A percentile compares a stretch with the other conserved stretches of the same genome.
phyloP scores from a whole-genome alignment of 2,797 vertebrate species.

The Anguilla obscura region DNA sequence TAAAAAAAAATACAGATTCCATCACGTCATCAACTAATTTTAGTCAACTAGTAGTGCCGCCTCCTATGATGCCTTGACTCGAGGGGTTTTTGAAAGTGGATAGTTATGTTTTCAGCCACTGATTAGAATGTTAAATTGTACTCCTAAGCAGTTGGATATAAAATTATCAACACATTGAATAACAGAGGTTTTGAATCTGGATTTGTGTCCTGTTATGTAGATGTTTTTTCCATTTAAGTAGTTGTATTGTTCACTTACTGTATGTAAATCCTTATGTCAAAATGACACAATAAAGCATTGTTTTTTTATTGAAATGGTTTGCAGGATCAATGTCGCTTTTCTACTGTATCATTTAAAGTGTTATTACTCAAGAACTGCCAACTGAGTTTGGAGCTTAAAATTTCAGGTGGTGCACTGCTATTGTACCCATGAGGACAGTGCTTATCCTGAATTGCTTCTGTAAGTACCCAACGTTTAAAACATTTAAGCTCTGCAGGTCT shows the following conservation, averaged over 20 bases:
- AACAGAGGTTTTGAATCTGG: not conserved
- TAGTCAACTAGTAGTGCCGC: not conserved
- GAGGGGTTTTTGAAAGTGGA: not conserved
- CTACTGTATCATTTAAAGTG: not conserved
- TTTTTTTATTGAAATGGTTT: not conserved
- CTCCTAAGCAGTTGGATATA: not conserved
- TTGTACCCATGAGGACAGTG: too few relatives aligned
- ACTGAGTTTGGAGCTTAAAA: not conserved
- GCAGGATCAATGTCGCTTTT: not conserved
- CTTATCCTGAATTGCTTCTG: too few relatives aligned
- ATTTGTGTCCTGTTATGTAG: not conserved
- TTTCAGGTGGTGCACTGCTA: too few relatives aligned
- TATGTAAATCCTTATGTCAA: not conserved
- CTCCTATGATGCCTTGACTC: not conserved
- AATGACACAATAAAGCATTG: not conserved
- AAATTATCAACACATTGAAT: not conserved
- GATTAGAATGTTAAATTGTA: not conserved
- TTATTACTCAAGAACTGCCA: not conserved
- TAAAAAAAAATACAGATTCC: not conserved
- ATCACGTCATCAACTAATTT: not conserved
- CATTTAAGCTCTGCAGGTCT: not conserved
- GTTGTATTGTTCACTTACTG: not conserved
- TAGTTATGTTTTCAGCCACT: not conserved
- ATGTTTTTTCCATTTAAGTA: not conserved
- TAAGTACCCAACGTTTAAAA: too few relatives aligned